phyloP scores from a whole-genome alignment of 2,888 invertebrate species.

The Dromius quadrimaculatus region DNA sequence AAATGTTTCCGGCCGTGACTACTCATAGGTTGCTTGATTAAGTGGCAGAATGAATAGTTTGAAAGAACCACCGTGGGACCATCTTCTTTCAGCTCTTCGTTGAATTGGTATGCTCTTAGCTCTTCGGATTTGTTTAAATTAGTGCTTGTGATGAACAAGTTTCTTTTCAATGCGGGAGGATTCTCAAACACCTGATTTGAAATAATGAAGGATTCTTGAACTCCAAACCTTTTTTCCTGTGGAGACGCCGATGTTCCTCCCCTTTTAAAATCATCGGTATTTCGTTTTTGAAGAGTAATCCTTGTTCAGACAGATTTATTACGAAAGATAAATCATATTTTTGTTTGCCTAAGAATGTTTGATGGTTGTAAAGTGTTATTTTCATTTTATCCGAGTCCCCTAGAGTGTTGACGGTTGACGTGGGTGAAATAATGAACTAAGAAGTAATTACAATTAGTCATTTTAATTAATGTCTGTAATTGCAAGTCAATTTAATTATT shows the following conservation, averaged over 20 bases:
- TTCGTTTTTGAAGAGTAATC: conserved; percentile 19
- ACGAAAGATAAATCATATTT: conserved; percentile 2
- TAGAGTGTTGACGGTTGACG: conserved; percentile 32
- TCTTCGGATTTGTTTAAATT: conserved; percentile 22
- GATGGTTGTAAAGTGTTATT: background rate
- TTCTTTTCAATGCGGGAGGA: conserved; percentile 18
- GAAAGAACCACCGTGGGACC: conserved; percentile 34
- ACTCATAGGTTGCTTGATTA: conserved; percentile 44
- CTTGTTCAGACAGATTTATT: conserved; percentile 23
- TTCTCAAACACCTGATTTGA: conserved; percentile 24
- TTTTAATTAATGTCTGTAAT: conserved; percentile 21
- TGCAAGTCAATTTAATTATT: conserved; percentile 9
- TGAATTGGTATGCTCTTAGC: conserved; percentile 3
- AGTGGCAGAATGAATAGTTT: conserved; percentile 39
- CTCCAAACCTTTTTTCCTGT: no score
- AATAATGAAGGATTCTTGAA: conserved; percentile 11
- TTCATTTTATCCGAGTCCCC: background rate
- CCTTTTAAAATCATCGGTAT: conserved; percentile 13
- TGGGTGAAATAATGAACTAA: conserved; percentile 30
- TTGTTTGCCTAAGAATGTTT: background rate
- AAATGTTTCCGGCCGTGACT: conserved; percentile 51
- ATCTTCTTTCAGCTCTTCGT: conserved; percentile 19
- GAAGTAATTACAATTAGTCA: conserved; percentile 33
- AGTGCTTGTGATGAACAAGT: conserved; percentile 5
- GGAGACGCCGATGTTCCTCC: no score